These are phyloP conservation scores for Liopterus haemorrhoidalis DNA, from an alignment of 2,888 invertebrate species.

Conservation along the genomic window DNA sequence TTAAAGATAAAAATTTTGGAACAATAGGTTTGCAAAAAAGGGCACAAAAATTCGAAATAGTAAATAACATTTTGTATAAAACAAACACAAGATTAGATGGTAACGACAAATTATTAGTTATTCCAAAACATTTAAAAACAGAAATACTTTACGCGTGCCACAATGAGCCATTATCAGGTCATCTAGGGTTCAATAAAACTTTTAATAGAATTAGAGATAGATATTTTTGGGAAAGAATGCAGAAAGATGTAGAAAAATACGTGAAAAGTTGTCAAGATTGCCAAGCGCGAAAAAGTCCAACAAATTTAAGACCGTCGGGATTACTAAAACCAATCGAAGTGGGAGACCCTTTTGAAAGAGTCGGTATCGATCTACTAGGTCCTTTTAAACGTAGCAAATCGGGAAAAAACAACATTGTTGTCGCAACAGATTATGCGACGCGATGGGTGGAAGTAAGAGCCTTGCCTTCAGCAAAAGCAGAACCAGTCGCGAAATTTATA, in stretches of 20 bases:
- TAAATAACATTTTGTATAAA: constrained; percentile 7
- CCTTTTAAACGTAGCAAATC: constrained; percentile 27
- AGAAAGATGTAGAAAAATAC: constrained; percentile 25
- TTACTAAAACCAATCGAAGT: constrained; percentile 19
- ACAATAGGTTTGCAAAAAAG: constrained; percentile 23
- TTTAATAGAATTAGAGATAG: constrained; percentile 20
- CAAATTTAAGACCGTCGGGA: constrained; percentile 24
- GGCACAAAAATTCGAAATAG: constrained; percentile 19
- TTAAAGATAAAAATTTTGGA: constrained; percentile 16
- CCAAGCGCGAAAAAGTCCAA: constrained; percentile 27
- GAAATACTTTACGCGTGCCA: constrained; percentile 8
- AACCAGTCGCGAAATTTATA: constrained; percentile 24
- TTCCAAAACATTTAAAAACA: not conserved
- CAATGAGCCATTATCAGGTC: constrained; percentile 5
- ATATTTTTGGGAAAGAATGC: constrained; percentile 28
- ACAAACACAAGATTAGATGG: not conserved
- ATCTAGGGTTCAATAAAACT: constrained; percentile 7
- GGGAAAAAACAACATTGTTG: constrained; percentile 31
- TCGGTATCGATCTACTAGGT: constrained; percentile 31
- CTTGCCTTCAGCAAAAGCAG: constrained; percentile 26
- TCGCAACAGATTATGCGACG: constrained; percentile 34
- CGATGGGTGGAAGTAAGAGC: constrained; percentile 30
- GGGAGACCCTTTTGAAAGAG: constrained; percentile 24
- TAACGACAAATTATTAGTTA: not conserved
- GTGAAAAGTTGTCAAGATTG: constrained; percentile 27